Base-by-base conservation (phyloP, 2,113 vertebrate genomes). In the Pterophyllum scalare region DNA sequence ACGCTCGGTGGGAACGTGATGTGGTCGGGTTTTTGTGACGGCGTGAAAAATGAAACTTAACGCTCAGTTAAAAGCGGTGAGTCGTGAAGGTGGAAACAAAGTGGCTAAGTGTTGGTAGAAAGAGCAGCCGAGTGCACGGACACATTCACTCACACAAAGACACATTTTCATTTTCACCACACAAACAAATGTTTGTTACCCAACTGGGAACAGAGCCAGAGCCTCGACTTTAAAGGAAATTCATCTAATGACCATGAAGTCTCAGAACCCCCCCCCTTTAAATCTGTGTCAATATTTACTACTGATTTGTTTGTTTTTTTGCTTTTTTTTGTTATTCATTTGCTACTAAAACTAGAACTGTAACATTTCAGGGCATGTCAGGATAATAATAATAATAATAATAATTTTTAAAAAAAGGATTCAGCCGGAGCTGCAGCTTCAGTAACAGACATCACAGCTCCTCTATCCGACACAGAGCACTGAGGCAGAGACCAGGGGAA, bases 81-180 rank as follows among this genome's bases (percentile, higher is more conserved):
- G 14, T 56, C 26, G 78, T 22, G 56, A 57, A 87, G 17, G 6
- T 59, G 67, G 3, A 28, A 46, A 75, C 31, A 22, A 56, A 61
- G 56, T 31, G 84, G 60, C 82, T 91, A 87, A 33, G 84, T 70
- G 80, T 56, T 59, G 72, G 81, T 82, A 60, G 28, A 75, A 78
- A 81, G 83, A 38, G 58, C 46, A 85, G 67, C 38, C 10, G 4
- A 75, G 15, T 20, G 17, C 62, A 33, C 31, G 6, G 6, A 33
- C 7, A 9, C 57, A 49, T 24, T 24, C 40, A 40, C 67, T 31
- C 59, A 56, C 43, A 24, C 7, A 82, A n/a, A 87, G 9, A 43
- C 3, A 24, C 26, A 15, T 19, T 52, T 49, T 6, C 15, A 49
- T 17, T 6, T 19, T 52, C 15, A 14, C 6, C 17, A 11, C 6